Percentiles rank a stretch among this genome's conserved stretches.
Evolutionary conservation across 23 tunicate genomes (phyloP).

Genomic region (Diplosoma virens): DNA sequence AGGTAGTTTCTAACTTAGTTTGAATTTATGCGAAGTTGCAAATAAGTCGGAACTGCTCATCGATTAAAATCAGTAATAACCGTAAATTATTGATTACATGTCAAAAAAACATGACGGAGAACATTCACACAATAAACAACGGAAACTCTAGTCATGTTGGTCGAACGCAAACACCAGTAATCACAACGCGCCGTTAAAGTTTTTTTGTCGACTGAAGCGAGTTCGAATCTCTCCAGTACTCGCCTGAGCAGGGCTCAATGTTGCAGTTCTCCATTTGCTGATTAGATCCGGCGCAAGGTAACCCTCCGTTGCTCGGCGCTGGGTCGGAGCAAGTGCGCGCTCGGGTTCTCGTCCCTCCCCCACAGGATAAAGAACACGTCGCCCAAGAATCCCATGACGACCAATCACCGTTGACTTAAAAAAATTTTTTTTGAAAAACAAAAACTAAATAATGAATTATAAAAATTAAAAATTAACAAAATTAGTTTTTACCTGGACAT

Average conservation of each 20-base stretch:
- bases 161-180: too few relatives aligned
- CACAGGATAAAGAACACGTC: conserved; percentile 87
- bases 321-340: conserved; percentile 79
- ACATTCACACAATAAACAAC: too few relatives aligned
- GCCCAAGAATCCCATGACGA: conserved; percentile 76
- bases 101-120: too few relatives aligned
- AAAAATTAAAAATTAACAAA: neutral
- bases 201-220: too few relatives aligned
- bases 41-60: too few relatives aligned
- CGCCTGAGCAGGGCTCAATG: conserved; percentile 73
- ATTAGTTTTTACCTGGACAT: conserved; percentile 67
- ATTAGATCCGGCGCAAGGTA: conserved; percentile 64
- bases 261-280: conserved; percentile 70
- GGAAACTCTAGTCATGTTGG: too few relatives aligned
- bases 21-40: neutral
- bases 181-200: too few relatives aligned
- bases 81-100: too few relatives aligned
- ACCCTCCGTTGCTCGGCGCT: conserved; percentile 71
- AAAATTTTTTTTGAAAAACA: neutral
- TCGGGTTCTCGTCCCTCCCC: conserved; percentile 75
- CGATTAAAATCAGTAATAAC: too few relatives aligned
- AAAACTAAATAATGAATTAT: neutral
- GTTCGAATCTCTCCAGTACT: too few relatives aligned
- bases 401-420: conserved; percentile 74
- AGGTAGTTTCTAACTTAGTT: neutral